phyloP scores from a whole-genome alignment of 2,888 invertebrate species.

The Monochamus alternatus region DNA sequence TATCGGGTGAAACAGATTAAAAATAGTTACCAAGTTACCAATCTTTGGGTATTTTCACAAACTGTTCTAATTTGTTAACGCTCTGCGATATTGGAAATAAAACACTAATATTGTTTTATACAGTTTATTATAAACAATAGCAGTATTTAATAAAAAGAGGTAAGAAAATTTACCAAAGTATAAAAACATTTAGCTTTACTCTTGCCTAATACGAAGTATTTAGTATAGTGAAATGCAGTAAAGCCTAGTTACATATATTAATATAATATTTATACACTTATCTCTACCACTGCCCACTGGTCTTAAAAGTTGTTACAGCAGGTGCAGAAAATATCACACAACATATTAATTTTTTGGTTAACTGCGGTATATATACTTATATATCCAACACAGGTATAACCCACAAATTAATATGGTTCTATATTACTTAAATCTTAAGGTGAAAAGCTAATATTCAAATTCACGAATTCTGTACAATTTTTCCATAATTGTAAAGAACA shows the following conservation, averaged over 20 bases:
- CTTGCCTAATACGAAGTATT: not conserved
- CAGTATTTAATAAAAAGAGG: conserved; percentile 38
- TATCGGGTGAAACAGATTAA: no score
- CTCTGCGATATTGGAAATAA: no score
- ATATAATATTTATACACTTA: conserved; percentile 10
- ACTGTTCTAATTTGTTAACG: no score
- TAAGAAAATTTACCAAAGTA: conserved; percentile 69
- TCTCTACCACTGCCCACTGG: conserved; percentile 10
- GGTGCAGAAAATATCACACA: conserved; percentile 13
- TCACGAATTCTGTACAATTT: conserved; percentile 77
- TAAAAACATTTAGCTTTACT: conserved; percentile 27
- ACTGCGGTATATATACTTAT: not conserved
- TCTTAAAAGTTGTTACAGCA: not conserved
- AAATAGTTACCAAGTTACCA: no score
- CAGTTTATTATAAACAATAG: conserved; percentile 36
- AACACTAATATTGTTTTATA: not conserved
- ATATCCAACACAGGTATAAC: not conserved
- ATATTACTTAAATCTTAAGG: not conserved
- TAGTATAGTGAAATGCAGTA: not conserved
- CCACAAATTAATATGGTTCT: conserved; percentile 15
- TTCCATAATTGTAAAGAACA: conserved; percentile 87
- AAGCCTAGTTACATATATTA: not conserved
- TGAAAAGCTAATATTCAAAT: not conserved
- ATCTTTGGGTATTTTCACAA: no score
- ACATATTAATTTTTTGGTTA: conserved; percentile 2